phyloP scores from a whole-genome alignment of 2,113 vertebrate genomes.

The Nothobranchius kuhntae region DNA sequence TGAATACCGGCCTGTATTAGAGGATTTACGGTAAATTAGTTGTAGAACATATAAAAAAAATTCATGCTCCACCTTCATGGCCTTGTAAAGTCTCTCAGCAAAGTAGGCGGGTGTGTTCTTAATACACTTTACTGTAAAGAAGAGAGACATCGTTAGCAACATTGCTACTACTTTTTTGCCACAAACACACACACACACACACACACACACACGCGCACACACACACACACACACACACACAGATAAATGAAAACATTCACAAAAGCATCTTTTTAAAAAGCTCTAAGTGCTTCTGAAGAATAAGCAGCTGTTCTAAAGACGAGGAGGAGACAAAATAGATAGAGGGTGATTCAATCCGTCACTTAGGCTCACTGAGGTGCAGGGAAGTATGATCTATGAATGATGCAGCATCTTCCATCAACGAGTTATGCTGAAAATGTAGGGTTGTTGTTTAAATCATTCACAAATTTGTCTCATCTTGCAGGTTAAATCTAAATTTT shows the following conservation, averaged over 20 bases:
- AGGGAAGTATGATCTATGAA: too few relatives aligned
- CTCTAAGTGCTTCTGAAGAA: neutral
- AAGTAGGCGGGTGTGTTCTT: constrained; percentile 93
- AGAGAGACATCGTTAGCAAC: constrained; percentile 5
- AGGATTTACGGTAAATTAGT: too few relatives aligned
- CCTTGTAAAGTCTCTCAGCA: constrained; percentile 92
- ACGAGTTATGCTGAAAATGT: too few relatives aligned
- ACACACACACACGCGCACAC: neutral
- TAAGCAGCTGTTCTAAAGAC: neutral
- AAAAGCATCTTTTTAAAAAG: neutral
- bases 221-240: neutral
- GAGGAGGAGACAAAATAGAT: too few relatives aligned
- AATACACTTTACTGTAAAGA: constrained; percentile 91
- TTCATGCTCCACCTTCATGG: constrained; percentile 89
- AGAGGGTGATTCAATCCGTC: too few relatives aligned
- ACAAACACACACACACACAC: neutral
- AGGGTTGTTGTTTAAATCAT: too few relatives aligned
- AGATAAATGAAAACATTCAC: neutral
- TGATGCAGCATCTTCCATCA: too few relatives aligned
- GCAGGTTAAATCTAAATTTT: too few relatives aligned
- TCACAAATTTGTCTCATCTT: too few relatives aligned
- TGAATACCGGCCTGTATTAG: too few relatives aligned
- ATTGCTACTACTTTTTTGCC: neutral
- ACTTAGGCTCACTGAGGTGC: too few relatives aligned
- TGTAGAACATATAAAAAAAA: neutral